These are phyloP conservation scores for Phaethon lepturus DNA, from an alignment of 2,113 vertebrate species.

Conservation along the genomic window DNA sequence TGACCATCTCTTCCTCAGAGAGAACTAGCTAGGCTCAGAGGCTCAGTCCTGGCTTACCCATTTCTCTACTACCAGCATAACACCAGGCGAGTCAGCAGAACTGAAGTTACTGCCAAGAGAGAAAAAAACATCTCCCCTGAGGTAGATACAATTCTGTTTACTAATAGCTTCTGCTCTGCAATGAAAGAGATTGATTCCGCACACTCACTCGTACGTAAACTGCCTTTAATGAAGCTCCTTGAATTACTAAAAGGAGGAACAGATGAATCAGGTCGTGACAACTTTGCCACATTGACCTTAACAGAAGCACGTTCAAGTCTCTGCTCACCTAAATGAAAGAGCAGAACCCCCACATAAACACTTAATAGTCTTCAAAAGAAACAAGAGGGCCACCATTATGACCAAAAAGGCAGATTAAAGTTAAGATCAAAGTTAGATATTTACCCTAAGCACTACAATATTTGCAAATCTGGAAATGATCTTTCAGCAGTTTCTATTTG, in stretches of 20 bases:
- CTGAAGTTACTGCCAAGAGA: background rate
- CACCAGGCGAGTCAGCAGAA: background rate
- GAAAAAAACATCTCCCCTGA: background rate
- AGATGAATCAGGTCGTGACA: background rate
- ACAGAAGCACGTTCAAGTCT: background rate
- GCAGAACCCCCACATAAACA: background rate
- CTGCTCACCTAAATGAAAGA: background rate
- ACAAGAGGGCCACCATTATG: background rate
- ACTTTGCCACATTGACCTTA: background rate
- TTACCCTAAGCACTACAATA: slow-evolving; percentile 53
- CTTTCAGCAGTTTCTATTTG: slow-evolving; percentile 67
- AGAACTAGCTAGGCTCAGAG: rapidly evolving
- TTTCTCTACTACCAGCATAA: background rate
- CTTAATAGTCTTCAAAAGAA: slow-evolving; percentile 11
- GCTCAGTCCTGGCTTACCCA: background rate
- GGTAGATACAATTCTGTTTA: background rate
- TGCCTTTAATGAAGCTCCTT: background rate
- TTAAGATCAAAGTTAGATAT: slow-evolving; percentile 70
- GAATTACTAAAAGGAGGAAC: background rate
- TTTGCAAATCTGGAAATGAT: slow-evolving; percentile 64
- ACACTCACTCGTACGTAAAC: background rate
- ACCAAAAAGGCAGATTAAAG: slow-evolving; percentile 50
- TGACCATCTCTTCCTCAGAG: rapidly evolving
- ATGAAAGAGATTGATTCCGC: background rate
- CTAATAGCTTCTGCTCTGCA: background rate